Conservation (phyloP, 1,140 invertebrate genomes). For the Drosophila albomicans region DNA sequence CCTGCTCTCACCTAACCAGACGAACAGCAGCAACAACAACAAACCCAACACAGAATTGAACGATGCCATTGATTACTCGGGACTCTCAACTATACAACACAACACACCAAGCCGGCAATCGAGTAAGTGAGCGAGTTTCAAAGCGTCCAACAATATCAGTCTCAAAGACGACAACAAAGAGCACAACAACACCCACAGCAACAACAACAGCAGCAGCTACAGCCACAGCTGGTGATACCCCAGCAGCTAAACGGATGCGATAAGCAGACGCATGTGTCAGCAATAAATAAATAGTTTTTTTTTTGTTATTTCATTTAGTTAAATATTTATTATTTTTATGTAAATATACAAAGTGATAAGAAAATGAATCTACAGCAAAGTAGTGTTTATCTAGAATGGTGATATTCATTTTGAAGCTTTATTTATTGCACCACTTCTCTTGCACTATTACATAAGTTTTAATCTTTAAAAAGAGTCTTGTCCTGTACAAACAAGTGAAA, state of each 20-base stretch:
- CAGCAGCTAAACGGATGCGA: slow-evolving; percentile 34
- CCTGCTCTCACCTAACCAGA: slow-evolving; percentile 20
- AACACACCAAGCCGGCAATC: slow-evolving; percentile 52
- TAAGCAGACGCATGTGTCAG: slow-evolving; percentile 29
- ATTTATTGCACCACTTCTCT: too few species aligned
- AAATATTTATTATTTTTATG: too few species aligned
- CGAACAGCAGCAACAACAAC: slow-evolving; percentile 49
- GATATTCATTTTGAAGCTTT: too few species aligned
- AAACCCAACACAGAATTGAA: slow-evolving; percentile 36
- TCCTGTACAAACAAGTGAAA: too few species aligned
- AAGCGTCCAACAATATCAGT: slow-evolving; percentile 7
- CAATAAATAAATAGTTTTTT: not conserved
- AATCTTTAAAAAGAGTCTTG: too few species aligned
- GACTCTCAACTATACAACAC: slow-evolving; percentile 11
- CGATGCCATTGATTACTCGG: slow-evolving; percentile 52
- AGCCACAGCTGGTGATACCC: slow-evolving; percentile 17
- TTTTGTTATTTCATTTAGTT: too few species aligned
- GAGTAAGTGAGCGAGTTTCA: slow-evolving; percentile 45
- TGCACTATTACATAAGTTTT: too few species aligned
- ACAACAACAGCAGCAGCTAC: not conserved
- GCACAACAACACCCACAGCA: slow-evolving; percentile 1
- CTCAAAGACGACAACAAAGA: slow-evolving; percentile 17
- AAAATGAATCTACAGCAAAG: too few species aligned
- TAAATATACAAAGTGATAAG: too few species aligned
- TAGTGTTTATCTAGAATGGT: too few species aligned